Evolutionary conservation across 2,888 invertebrate species (phyloP).

Genomic region (Gryllus longicercus): DNA sequence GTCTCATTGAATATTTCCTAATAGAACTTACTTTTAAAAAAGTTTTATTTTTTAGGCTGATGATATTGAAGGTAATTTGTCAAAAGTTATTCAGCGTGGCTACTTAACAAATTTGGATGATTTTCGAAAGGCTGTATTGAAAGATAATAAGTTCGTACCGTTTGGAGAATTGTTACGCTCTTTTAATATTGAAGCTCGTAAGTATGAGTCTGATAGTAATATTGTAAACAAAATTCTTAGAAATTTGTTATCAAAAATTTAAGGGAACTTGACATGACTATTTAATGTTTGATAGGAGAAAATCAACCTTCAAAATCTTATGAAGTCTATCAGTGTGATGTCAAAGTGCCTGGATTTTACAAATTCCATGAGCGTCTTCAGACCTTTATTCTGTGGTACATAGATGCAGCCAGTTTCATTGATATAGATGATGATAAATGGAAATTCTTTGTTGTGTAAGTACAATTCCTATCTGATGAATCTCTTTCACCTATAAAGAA

Average conservation of each 20-base stretch:
- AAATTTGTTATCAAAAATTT: no score
- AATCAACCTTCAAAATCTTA: constrained; percentile 50
- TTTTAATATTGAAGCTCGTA: constrained; percentile 45
- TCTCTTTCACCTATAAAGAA: not conserved
- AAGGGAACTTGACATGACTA: no score
- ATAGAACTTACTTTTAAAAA: not conserved
- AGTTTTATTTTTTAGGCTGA: constrained; percentile 55
- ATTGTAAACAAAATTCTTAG: constrained; percentile 30
- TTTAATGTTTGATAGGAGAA: constrained; percentile 39
- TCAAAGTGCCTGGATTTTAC: constrained; percentile 67
- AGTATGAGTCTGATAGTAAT: constrained; percentile 43
- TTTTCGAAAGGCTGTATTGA: constrained; percentile 64
- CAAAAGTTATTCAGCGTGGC: constrained; percentile 66
- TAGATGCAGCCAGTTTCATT: constrained; percentile 93
- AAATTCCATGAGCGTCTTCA: constrained; percentile 81
- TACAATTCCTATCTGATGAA: constrained; percentile 36
- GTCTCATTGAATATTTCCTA: not conserved
- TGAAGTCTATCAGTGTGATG: constrained; percentile 77
- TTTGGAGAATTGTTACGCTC: constrained; percentile 66
- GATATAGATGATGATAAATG: constrained; percentile 90
- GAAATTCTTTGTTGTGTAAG: constrained; percentile 80
- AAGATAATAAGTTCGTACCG: constrained; percentile 74
- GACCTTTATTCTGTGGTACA: constrained; percentile 90
- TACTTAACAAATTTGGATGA: constrained; percentile 68
- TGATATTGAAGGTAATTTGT: constrained; percentile 66